A percentile compares a stretch with the other conserved stretches of the same genome.
Conservation (phyloP, 2,797 vertebrate genomes). For the Tarsius wallacei region DNA sequence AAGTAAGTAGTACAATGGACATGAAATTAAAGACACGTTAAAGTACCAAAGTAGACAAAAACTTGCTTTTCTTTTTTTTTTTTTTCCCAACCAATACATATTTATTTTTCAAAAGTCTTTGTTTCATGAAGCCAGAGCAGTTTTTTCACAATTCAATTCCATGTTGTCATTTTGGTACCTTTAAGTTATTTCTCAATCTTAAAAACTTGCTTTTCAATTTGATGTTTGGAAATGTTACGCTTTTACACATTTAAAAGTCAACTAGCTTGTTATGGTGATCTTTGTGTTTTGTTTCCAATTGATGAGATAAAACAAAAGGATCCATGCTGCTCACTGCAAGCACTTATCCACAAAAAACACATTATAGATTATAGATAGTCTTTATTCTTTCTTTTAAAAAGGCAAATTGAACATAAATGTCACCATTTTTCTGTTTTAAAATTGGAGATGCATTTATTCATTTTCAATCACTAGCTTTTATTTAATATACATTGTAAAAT, state of each 20-base stretch:
- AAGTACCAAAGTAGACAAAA: neutral
- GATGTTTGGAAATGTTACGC: neutral
- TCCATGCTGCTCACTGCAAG: neutral
- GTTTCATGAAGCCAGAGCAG: too few relatives aligned
- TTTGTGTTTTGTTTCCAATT: conserved; percentile 39
- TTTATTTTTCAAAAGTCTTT: too few relatives aligned
- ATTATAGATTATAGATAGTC: neutral
- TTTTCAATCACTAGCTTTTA: neutral
- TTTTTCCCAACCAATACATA: too few relatives aligned
- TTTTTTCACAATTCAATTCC: too few relatives aligned
- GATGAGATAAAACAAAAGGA: conserved; percentile 19
- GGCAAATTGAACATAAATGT: neutral
- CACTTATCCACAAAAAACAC: neutral
- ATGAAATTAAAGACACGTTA: neutral
- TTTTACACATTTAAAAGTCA: neutral
- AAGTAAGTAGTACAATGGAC: neutral
- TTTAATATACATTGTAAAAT: neutral
- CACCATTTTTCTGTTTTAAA: neutral
- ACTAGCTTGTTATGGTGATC: neutral
- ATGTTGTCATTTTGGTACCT: too few relatives aligned
- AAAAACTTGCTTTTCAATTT: neutral
- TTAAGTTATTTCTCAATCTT: too few relatives aligned
- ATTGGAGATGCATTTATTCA: neutral
- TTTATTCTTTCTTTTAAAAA: neutral
- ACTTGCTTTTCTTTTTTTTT: neutral